Base-by-base conservation (phyloP, 1,140 invertebrate genomes). In the Venustaconcha ellipsiformis region DNA sequence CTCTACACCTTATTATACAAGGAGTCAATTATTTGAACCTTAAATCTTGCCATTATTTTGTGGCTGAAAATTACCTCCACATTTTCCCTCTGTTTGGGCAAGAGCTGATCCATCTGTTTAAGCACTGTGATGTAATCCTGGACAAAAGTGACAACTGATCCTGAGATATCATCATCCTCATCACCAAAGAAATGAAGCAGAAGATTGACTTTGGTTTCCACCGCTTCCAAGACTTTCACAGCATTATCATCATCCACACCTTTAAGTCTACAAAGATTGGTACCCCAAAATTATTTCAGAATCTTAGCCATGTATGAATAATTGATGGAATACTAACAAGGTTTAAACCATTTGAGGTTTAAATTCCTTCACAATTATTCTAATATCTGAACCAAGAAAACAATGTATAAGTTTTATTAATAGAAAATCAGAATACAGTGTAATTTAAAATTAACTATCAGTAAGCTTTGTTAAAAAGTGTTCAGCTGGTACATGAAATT, bases 101-200 rank as follows among this genome's bases (percentile, higher is more conserved):
- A 71, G 23, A 86, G 79, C 48, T 82, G 80, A 56, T 86, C 77
- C 62, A 87, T 80, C 58, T 88, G 85, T 81, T 91, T 91, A 37
- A 91, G 75, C 62, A 92, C 86, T 78, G 90, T 89, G 57, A 93
- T 90, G 78, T 93, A 93, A 72, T 92, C 91, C 48, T 90, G 89
- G 18, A 90, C 86, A 87, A 92, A 93, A 23, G 90, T 88, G 56
- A 90, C 83, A n/a, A 93, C 91, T 15, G 90, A 88, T 37, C 86
- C 86, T 1, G 92, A 93, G 3, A 93, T 91, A 84, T 92, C 92
- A 83, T 93, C 92, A 84, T 92, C 92, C 65, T 92, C 90, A 86
- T 92, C 88, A 57, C 88, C 88, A 56, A 93, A 86, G 83, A 92
- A 92, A 76, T 89, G 87, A n/a, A 92, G 84, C 78, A 92, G 81